Conservation (phyloP, 2,888 invertebrate genomes). For the Trichopria drosophilae region DNA sequence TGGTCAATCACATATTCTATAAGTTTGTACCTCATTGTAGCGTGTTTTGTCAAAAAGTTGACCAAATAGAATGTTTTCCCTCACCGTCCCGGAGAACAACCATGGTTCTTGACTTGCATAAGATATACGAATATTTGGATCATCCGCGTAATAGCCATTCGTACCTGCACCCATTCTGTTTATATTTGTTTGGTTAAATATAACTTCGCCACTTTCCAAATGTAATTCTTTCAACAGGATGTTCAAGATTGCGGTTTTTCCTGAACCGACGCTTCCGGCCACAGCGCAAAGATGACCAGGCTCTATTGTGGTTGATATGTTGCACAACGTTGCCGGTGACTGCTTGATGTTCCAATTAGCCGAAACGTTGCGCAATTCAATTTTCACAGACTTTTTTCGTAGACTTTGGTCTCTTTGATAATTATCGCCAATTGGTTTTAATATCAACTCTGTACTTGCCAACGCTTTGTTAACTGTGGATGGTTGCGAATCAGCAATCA, state of each 20-base stretch:
- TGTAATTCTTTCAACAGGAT: constrained; percentile 58
- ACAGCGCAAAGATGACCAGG: constrained; percentile 61
- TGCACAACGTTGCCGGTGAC: constrained; percentile 57
- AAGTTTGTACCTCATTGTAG: constrained; percentile 65
- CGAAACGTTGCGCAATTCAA: constrained; percentile 42
- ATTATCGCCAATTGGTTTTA: no score
- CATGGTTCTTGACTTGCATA: constrained; percentile 75
- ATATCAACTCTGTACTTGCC: no score
- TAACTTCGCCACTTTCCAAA: constrained; percentile 55
- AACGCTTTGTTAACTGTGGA: no score
- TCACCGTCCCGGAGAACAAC: constrained; percentile 67
- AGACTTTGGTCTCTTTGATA: no score
- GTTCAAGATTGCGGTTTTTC: constrained; percentile 63
- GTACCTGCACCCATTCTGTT: not conserved
- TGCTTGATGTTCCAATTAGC: constrained; percentile 49
- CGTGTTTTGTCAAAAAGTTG: constrained; percentile 63
- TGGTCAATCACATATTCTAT: no score
- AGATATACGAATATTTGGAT: constrained; percentile 52
- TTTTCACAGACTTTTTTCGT: constrained; percentile 46
- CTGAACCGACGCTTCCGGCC: constrained; percentile 71
- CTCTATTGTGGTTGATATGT: constrained; percentile 57
- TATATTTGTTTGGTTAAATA: constrained; percentile 24
- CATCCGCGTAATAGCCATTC: constrained; percentile 38
- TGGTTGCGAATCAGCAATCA: not conserved
- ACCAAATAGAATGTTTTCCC: constrained; percentile 79